Evolutionary conservation across 2,888 invertebrate genomes (phyloP), one percentile per base, ranked within the genome.

Genomic region (Pseudoips prasinana): DNA sequence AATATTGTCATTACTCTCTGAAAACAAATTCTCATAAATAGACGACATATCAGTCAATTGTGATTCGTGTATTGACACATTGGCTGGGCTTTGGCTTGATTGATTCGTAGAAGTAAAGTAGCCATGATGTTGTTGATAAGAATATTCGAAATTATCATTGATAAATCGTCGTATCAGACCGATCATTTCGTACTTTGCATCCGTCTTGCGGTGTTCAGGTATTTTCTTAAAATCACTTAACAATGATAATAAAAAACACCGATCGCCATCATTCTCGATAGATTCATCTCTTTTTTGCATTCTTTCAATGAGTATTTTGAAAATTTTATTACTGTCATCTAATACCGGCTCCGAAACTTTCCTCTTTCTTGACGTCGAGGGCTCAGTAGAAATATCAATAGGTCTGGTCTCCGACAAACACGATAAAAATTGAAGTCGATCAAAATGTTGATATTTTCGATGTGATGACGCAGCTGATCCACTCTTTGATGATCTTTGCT

Each of bases 71-170:
- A 22, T 22, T 39, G 33, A 33, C 29, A 19, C 25, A 33, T 39
- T 23, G 29, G 33, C 33, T 39, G 30, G 30, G 39, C 33, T 39
- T 39, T 39, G 33, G 33, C 29, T 39, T 33, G 25, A 33, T 33
- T 30, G 22, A 38, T 33, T 38, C 22, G 30, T 33, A 11, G 33
- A 33, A 33, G 33, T 33, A 20, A 4, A 20, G 20, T 20, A 20
- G 20, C 20, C 20, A 20, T 25, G 14, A 25, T 39, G 33, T 29
- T 39, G 33, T 38, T 38, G 32, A 25, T 39, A 33, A 29, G 33
- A 33, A 39, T 33, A 35, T 20, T 28, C 39, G 34, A 33, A 39
- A 30, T 39, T 34, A 39, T 26, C 30, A 31, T 27, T 34, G 22
- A 39, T 22, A 27, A 29, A 29, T 33, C 27, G 33, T 36, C 29